Evolutionary conservation across 2,888 invertebrate species (phyloP).

Genomic region (Lasioglossum malachurum): DNA sequence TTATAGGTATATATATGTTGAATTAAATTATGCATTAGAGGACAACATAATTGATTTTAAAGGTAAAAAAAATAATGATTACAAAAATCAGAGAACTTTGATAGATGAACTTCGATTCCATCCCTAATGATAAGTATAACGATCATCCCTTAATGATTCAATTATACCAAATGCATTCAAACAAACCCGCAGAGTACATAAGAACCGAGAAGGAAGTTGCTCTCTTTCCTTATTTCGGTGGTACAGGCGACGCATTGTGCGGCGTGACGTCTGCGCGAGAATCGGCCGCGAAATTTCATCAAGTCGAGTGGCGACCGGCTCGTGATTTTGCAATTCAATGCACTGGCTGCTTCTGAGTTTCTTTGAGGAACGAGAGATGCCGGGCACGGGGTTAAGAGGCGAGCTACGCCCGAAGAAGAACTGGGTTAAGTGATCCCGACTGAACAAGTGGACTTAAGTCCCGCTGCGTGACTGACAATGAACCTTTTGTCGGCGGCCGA

Average conservation of each 20-base stretch:
- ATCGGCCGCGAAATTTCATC: slow-evolving; percentile 44
- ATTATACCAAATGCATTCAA: neutral
- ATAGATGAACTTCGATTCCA: too few relatives aligned
- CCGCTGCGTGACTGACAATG: slow-evolving; percentile 66
- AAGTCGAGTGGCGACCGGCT: slow-evolving; percentile 26
- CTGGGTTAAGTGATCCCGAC: slow-evolving; percentile 64
- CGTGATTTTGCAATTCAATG: slow-evolving; percentile 64
- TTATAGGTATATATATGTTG: too few relatives aligned
- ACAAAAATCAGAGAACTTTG: too few relatives aligned
- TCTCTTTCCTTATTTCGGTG: neutral
- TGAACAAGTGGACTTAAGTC: slow-evolving; percentile 51
- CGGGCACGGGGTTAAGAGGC: slow-evolving; percentile 61
- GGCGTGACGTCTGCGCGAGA: slow-evolving; percentile 1
- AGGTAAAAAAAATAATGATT: too few relatives aligned
- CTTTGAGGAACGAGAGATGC: slow-evolving; percentile 55
- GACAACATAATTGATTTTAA: too few relatives aligned
- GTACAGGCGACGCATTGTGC: neutral
- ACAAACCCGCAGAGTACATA: neutral
- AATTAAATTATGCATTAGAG: too few relatives aligned
- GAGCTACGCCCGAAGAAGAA: slow-evolving; percentile 47
- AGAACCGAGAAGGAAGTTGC: neutral
- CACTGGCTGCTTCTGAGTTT: slow-evolving; percentile 37
- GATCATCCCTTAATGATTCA: neutral
- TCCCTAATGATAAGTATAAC: too few relatives aligned
- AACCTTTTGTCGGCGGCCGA: slow-evolving; percentile 51